Evolutionary conservation across 1,140 invertebrate species (phyloP).

Genomic region (Melanaphis sacchari): DNA sequence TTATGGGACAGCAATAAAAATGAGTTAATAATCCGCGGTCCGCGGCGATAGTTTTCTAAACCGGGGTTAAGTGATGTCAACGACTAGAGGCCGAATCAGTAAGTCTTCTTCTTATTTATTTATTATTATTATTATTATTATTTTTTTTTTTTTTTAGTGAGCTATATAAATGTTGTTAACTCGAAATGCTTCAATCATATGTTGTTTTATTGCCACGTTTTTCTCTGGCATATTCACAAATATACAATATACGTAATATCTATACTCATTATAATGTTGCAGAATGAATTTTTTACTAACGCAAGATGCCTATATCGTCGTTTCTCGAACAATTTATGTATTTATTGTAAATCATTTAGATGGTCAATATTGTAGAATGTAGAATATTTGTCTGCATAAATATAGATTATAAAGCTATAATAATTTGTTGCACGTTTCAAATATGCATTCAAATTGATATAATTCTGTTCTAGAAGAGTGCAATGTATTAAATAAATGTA

Average conservation of each 20-base stretch:
- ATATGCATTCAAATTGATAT: too few relatives aligned
- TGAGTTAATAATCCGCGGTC: conserved; percentile 56
- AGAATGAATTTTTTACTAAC: neutral
- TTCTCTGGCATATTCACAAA: neutral
- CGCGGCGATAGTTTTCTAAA: conserved; percentile 53
- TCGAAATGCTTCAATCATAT: conserved; percentile 13
- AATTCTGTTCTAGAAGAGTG: neutral
- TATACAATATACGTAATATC: neutral
- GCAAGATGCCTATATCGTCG: neutral
- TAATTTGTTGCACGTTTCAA: too few relatives aligned
- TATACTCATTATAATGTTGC: neutral
- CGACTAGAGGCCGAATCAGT: conserved; percentile 58
- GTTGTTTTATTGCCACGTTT: neutral
- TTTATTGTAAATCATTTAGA: neutral
- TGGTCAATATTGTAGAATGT: neutral
- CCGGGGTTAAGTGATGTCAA: conserved; percentile 57
- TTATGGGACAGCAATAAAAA: conserved; percentile 55
- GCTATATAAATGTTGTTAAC: neutral
- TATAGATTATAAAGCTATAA: too few relatives aligned
- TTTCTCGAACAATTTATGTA: neutral
- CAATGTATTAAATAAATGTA: neutral
- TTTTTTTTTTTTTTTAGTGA: neutral
- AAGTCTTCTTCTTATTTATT: neutral
- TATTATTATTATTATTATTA: neutral
- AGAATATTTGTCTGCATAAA: too few relatives aligned